Evolutionary conservation across 2,888 invertebrate genomes (phyloP).

Genomic region (Isoperla grammatica): DNA sequence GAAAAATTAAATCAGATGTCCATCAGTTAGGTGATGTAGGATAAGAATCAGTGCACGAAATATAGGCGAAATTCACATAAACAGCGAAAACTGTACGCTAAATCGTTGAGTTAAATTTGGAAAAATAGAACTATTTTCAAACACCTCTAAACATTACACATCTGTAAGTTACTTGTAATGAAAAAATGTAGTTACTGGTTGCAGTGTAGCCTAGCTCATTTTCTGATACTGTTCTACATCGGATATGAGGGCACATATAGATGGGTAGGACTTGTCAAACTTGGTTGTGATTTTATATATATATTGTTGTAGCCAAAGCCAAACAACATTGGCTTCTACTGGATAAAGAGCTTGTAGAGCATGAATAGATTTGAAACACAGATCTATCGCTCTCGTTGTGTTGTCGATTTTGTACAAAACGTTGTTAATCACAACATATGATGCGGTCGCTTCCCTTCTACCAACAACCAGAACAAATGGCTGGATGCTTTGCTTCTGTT

Average conservation of each 20-base stretch:
- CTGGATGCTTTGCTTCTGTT: neutral
- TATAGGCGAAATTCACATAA: too few species aligned
- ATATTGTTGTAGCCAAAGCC: slow-evolving; percentile 25
- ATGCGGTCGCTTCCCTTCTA: neutral
- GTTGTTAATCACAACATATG: neutral
- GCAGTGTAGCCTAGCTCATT: too few species aligned
- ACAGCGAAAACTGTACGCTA: too few species aligned
- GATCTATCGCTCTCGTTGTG: slow-evolving; percentile 41
- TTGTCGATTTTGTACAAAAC: neutral
- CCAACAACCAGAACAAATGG: slow-evolving; percentile 7
- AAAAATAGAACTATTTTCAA: too few species aligned
- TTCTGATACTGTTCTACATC: too few species aligned
- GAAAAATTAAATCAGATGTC: too few species aligned
- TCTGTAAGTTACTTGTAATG: too few species aligned
- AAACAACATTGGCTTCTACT: slow-evolving; percentile 18
- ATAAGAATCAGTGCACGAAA: too few species aligned
- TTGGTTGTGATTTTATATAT: slow-evolving; percentile 7
- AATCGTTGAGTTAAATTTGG: too few species aligned
- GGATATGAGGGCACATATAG: neutral
- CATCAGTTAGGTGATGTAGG: too few species aligned
- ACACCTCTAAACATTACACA: too few species aligned
- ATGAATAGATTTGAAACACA: slow-evolving; percentile 26
- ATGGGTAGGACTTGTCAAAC: neutral
- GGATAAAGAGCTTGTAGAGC: slow-evolving; percentile 23
- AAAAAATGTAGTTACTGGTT: too few species aligned